phyloP scores from a whole-genome alignment of 1,140 invertebrate species.

The Drosophila gunungcola region DNA sequence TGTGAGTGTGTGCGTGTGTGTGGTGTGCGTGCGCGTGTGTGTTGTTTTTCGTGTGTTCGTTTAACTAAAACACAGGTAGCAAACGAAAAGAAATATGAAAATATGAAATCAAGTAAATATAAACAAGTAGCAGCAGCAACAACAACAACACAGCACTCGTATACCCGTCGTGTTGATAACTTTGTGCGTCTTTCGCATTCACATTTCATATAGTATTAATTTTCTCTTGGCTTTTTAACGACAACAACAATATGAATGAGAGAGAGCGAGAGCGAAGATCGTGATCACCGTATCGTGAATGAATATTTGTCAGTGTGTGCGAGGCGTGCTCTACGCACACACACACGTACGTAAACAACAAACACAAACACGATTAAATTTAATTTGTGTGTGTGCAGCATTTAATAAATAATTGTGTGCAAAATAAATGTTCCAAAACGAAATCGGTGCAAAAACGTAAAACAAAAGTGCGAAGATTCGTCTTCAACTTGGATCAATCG shows the following conservation, averaged over 20 bases:
- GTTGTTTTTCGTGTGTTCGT: conserved; percentile 71
- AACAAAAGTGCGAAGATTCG: conserved; percentile 30
- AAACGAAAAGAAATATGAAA: conserved; percentile 50
- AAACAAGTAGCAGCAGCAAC: conserved; percentile 38
- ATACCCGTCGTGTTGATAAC: conserved; percentile 68
- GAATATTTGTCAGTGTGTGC: conserved; percentile 73
- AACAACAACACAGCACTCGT: conserved; percentile 43
- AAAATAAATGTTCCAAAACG: conserved; percentile 42
- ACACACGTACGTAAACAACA: conserved; percentile 30
- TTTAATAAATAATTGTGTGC: conserved; percentile 48
- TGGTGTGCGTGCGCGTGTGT: conserved; percentile 35
- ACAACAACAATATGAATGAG: conserved; percentile 52
- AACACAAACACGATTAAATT: conserved; percentile 3
- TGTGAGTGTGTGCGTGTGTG: conserved; percentile 44
- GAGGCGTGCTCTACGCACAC: conserved; percentile 37
- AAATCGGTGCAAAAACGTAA: conserved; percentile 21
- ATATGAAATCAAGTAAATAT: conserved; percentile 49
- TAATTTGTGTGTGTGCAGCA: conserved; percentile 37
- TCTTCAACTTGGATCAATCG: conserved; percentile 28
- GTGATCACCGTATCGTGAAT: conserved; percentile 75
- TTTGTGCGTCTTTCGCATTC: conserved; percentile 73
- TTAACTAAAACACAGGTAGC: conserved; percentile 75
- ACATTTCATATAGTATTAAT: conserved; percentile 73
- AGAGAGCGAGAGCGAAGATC: conserved; percentile 69
- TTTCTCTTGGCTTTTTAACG: conserved; percentile 71